phyloP scores from a whole-genome alignment of 23 tunicate species.

The Botrylloides violaceus region DNA sequence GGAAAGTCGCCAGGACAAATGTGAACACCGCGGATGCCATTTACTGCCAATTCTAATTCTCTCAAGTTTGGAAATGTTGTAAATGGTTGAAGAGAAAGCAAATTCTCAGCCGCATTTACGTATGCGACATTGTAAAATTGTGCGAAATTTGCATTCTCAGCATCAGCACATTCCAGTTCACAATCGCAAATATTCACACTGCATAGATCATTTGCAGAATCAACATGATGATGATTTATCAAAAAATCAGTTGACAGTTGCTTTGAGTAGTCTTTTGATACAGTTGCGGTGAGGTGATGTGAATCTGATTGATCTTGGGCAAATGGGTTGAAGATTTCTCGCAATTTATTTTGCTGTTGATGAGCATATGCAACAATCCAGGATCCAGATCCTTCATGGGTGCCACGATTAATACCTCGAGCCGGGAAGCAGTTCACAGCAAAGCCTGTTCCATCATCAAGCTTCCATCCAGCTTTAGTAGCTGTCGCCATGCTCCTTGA shows the following conservation, averaged over 20 bases:
- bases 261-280: neutral
- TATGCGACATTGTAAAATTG: slow-evolving; percentile 77
- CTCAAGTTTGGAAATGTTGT: slow-evolving; percentile 44
- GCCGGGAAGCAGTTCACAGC: slow-evolving; percentile 83
- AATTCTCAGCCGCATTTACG: slow-evolving; percentile 81
- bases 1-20: slow-evolving; percentile 46
- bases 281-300: neutral
- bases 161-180: slow-evolving; percentile 30
- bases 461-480: slow-evolving; percentile 56
- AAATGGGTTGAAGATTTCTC: slow-evolving; percentile 36
- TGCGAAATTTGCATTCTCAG: slow-evolving; percentile 37
- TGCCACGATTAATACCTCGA: slow-evolving; percentile 56
- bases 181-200: slow-evolving; percentile 64
- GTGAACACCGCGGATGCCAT: slow-evolving; percentile 51
- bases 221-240: slow-evolving; percentile 55
- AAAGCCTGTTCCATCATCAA: slow-evolving; percentile 46
- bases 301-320: neutral
- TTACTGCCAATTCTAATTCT: slow-evolving; percentile 87
- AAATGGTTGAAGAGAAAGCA: slow-evolving; percentile 68
- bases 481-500: slow-evolving; percentile 73
- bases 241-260: slow-evolving; percentile 8
- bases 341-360: slow-evolving; percentile 56
- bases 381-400: slow-evolving; percentile 82
- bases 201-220: slow-evolving; percentile 57
- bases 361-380: slow-evolving; percentile 92